phyloP scores from a whole-genome alignment of 2,888 invertebrate species.

The Cactoblastis cactorum region DNA sequence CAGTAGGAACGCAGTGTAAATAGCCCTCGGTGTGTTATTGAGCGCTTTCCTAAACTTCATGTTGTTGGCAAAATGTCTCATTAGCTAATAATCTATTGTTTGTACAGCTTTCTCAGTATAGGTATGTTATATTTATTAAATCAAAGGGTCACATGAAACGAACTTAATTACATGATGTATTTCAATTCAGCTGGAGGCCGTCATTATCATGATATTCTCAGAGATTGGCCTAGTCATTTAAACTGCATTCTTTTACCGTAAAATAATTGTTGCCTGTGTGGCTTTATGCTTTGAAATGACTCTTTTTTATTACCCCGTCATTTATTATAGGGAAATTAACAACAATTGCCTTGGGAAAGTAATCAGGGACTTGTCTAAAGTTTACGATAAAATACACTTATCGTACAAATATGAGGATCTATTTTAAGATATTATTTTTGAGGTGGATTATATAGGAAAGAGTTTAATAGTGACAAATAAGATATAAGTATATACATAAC shows the following conservation, averaged over 20 bases:
- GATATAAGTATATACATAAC: too few relatives aligned
- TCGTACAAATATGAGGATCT: too few relatives aligned
- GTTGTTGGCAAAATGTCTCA: constrained; percentile 13
- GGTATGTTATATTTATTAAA: not conserved
- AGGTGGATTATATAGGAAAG: too few relatives aligned
- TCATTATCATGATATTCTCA: not conserved
- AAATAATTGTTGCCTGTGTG: not conserved
- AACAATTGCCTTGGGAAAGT: not conserved
- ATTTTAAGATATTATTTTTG: too few relatives aligned
- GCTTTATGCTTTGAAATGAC: not conserved
- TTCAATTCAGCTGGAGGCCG: not conserved
- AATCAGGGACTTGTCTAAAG: too few relatives aligned
- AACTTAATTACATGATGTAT: not conserved
- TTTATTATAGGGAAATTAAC: too few relatives aligned
- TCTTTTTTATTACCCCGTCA: too few relatives aligned
- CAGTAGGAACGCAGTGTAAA: constrained; percentile 35
- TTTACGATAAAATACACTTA: too few relatives aligned
- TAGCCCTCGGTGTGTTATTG: constrained; percentile 29
- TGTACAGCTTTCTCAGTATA: not conserved
- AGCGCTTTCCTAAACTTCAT: constrained; percentile 24
- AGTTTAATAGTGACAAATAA: too few relatives aligned
- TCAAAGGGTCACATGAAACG: not conserved
- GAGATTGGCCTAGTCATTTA: not conserved
- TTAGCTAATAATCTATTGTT: not conserved
- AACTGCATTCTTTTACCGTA: too few relatives aligned